These are phyloP conservation scores for Chrosomus eos DNA, from an alignment of 2,797 vertebrate species.

Conservation along the genomic window DNA sequence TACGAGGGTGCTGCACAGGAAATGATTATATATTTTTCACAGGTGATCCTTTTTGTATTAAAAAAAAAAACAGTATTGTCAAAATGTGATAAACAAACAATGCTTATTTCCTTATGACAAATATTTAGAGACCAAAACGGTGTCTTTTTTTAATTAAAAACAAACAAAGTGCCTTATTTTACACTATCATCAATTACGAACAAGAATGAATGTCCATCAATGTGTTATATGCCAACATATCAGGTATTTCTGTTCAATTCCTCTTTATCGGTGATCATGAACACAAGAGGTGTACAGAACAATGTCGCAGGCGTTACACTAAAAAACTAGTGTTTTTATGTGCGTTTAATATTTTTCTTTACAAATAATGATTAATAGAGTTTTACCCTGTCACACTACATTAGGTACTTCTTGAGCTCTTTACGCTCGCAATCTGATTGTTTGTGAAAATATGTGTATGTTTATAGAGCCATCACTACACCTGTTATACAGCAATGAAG, in stretches of 20 bases:
- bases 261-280: constrained; percentile 33
- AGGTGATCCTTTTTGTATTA: constrained; percentile 88
- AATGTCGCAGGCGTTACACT: background rate
- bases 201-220: constrained; percentile 78
- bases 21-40: constrained; percentile 88
- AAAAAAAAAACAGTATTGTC: constrained; percentile 71
- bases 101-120: constrained; percentile 72
- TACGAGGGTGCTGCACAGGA: constrained; percentile 90
- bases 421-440: constrained; percentile 12
- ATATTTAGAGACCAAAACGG: constrained; percentile 83
- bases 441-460: constrained; percentile 19
- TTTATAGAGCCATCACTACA: constrained; percentile 1
- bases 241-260: constrained; percentile 64
- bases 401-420: constrained; percentile 2
- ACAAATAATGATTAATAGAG: background rate
- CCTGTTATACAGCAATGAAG: constrained; percentile 16
- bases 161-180: constrained; percentile 91
- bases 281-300: constrained; percentile 29
- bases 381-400: constrained; percentile 27
- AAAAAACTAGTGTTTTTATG: background rate
- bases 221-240: constrained; percentile 79
- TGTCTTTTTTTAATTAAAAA: constrained; percentile 87
- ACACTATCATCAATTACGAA: constrained; percentile 81
- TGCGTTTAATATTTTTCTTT: constrained; percentile 24
- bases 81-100: constrained; percentile 67